Base-by-base conservation (phyloP, 2,888 invertebrate species). In the Synanthedon formicaeformis region DNA sequence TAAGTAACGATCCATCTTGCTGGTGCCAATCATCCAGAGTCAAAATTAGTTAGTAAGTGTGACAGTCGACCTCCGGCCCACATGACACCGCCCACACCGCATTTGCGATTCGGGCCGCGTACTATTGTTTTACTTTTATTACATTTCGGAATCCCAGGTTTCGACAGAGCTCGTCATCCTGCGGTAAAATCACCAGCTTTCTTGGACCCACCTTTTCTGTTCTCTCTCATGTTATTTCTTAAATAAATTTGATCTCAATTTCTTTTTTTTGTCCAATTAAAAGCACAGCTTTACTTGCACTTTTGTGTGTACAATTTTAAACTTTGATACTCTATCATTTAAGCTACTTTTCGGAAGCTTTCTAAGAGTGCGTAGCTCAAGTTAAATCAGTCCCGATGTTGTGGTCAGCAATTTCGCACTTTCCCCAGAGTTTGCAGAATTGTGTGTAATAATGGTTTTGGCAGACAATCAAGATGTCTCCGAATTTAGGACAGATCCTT, bases 121-220 rank as follows among this genome's bases (percentile, higher is more conserved):
- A 67, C 76, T 78, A 81, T 81, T 85, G 84, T 85, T 75, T 80
- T 73, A 79, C 73, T 79, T 82, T 80, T 79, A 78, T 81, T 76
- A 71, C 65, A 73, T 82, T 77, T 77, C 66, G 69, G 66, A 70
- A 74, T 72, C 70, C 61, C 63, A 64, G 60, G 65, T 75, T 76
- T 69, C 70, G 65, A 70, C 69, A 68, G 62, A 50, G 55, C 61
- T 60, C 60, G 62, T 65, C 66, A 62, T 58, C 62, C 58, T 61
- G 55, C 14, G 50, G 50, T 50, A 40, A 34, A 13, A 3, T 14
- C 11, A 13, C 45, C 45, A 45, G 13, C 45, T 45, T 45, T 6
- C 45, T 45, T 45, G 14, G 45, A 45, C 45, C 45, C 14, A n/a
- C 45, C 13, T 14, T 6, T 12, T 45, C 45, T 45, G n/a, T 34